Evolutionary conservation across 2,113 vertebrate genomes (phyloP), one percentile per base, ranked within the genome.

Genomic region (Callospermophilus lateralis): DNA sequence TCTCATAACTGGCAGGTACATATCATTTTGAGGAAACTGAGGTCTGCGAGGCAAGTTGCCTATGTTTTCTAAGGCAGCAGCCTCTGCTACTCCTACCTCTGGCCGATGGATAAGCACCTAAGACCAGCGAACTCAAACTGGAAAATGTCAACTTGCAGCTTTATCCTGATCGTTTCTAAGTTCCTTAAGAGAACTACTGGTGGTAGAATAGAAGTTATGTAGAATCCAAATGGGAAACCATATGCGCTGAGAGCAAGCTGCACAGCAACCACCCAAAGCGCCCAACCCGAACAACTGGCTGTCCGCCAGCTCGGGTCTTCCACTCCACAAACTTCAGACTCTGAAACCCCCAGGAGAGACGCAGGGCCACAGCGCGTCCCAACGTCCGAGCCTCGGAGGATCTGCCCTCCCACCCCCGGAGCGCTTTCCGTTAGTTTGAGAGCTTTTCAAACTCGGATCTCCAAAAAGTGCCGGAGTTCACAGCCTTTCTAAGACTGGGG

Each of bases 351-450:
- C 11, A 1, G 24, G 28, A 4, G 37, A 28, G 63, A 22, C 4
- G 34, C 76, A 2, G 42, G 34, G 42, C 68, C 1, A 0, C 4
- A 45, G 5, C 17, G 19, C 55, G 70, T 16, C 63, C 26, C 0
- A n/a, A 78, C 5, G 3, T 26, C 15, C 0, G 4, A 32, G 28
- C 8, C 15, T 32, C 11, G 0, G 0, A 30, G 63, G 84, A 20
- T 68, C 11, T 19, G 2, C 1, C 19, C 68, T 8, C 0, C 24
- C 58, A 61, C 17, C 61, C 24, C 6, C 1, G 1, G 37, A 4
- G 24, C 22, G 6, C 10, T 17, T 77, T 61, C 61, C 26, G 2
- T 48, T 58, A 12, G 51, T 74, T 51, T 48, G 48, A 17, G 51
- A 26, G 58, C 63, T 13, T 63, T 30, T 28, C 20, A 15, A 70